These are phyloP conservation scores for Dioctria rufipes DNA, from an alignment of 2,888 invertebrate species.

Conservation along the genomic window DNA sequence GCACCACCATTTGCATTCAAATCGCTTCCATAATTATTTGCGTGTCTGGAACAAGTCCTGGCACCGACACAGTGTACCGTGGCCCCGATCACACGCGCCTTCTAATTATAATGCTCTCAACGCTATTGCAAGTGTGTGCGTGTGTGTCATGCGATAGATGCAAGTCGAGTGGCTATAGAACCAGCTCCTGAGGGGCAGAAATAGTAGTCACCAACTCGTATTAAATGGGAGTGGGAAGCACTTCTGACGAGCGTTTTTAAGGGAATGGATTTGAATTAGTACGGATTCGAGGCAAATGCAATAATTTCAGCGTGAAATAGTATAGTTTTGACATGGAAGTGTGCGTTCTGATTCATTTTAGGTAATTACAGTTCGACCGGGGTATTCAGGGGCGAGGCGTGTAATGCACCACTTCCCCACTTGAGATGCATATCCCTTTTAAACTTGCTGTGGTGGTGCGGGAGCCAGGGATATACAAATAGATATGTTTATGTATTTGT, in stretches of 20 bases:
- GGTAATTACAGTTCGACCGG: background rate
- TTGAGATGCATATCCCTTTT: conserved; percentile 9
- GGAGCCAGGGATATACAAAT: background rate
- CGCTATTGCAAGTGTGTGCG: conserved; percentile 10
- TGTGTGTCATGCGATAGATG: conserved; percentile 6
- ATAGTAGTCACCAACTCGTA: background rate
- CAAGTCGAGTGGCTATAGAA: conserved; percentile 12
- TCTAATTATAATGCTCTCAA: conserved; percentile 34
- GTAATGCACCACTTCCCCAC: too few relatives aligned
- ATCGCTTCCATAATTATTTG: conserved; percentile 43
- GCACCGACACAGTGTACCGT: conserved; percentile 6
- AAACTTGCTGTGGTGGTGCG: background rate
- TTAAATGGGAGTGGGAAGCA: conserved; percentile 19
- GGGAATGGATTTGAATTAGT: conserved; percentile 41
- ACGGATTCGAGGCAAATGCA: conserved; percentile 30
- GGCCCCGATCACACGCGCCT: conserved; percentile 1
- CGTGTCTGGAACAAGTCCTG: conserved; percentile 9
- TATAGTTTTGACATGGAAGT: conserved; percentile 27
- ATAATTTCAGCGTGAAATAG: conserved; percentile 45
- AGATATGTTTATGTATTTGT: background rate
- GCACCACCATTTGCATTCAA: conserved; percentile 49
- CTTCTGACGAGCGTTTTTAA: conserved; percentile 19
- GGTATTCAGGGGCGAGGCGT: background rate
- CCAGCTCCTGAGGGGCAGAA: too few relatives aligned
- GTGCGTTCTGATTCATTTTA: conserved; percentile 8